Evolutionary conservation across 2,888 invertebrate species (phyloP).

Genomic region (Morpho helenor): DNA sequence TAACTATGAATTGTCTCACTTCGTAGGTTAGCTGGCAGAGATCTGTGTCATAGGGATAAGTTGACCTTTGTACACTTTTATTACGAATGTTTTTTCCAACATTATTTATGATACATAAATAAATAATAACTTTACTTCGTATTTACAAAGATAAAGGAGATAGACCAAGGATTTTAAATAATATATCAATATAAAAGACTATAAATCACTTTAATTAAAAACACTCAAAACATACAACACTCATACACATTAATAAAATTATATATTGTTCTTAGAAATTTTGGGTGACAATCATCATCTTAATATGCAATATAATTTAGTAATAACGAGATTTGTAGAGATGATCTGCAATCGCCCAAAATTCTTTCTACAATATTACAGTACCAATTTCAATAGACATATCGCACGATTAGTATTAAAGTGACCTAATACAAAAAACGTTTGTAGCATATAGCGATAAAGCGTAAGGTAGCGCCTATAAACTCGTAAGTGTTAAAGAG

Average conservation of each 20-base stretch:
- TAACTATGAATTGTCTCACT: too few relatives aligned
- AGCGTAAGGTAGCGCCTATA: too few relatives aligned
- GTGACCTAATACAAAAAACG: too few relatives aligned
- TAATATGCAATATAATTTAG: not conserved
- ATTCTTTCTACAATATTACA: not conserved
- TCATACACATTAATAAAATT: constrained; percentile 29
- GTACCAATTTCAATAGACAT: too few relatives aligned
- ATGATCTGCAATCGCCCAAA: not conserved
- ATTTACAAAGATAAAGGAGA: not conserved
- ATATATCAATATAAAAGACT: constrained; percentile 28
- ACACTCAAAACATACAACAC: constrained; percentile 52
- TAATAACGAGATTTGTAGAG: constrained; percentile 1
- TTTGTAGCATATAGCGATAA: too few relatives aligned
- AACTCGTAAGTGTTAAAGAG: too few relatives aligned
- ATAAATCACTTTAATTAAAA: constrained; percentile 56
- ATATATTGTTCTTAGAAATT: constrained; percentile 1
- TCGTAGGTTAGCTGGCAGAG: too few relatives aligned
- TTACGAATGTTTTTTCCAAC: too few relatives aligned
- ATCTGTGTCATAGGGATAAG: too few relatives aligned
- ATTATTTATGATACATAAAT: too few relatives aligned
- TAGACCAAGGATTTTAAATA: constrained; percentile 1
- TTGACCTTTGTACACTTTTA: too few relatives aligned
- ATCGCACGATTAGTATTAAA: too few relatives aligned
- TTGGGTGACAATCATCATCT: not conserved
- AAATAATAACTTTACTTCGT: not conserved